Evolutionary conservation across 1,140 invertebrate genomes (phyloP), one percentile per base, ranked within the genome.

Genomic region (Hycleus cichorii): DNA sequence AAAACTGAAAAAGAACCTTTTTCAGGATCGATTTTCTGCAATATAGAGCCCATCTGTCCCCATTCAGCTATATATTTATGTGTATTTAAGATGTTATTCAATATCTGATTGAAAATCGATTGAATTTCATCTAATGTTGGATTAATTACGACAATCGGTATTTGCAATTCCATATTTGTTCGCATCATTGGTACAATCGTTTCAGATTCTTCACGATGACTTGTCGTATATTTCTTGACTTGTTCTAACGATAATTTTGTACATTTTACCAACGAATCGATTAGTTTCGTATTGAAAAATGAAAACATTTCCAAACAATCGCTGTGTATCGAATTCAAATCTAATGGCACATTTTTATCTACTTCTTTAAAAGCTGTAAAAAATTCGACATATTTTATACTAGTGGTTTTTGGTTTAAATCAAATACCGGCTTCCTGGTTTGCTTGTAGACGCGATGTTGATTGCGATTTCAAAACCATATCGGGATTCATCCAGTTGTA

Each of bases 241-340:
- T 80, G 67, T 61, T 88, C 86, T 43, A 90, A 72, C n/a, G 86
- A 85, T 25, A 76, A 73, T 67, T 82, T 83, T 0, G 84, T 86
- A 54, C 81, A 80, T 65, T 83, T 85, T 3, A 86, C 83, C 12
- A 90, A 73, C 10, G 84, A 73, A 58, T 86, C 83, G 42, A 84
- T 75, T 18, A 86, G 78, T 74, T 86, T 87, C 32, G 80, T 80
- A 67, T 87, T 86, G 65, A 87, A 89, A 69, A 83, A 86, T 7
- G 80, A 80, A 70, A 88, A 89, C 12, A 89, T 68, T 68, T 89
- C 86, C 70, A 88, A 83, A 61, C 84, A 88, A 69, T 88, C 84
- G 40, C 80, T 81, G n/a, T 86, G 80, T 7, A 85, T 77, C 48
- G 78, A 78, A 57, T 67, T 64, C 18, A 83, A 65, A 60, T 86